Percentiles rank a stretch among this genome's conserved stretches.
Evolutionary conservation across 2,113 vertebrate genomes (phyloP).

Genomic region (Myodes glareolus): DNA sequence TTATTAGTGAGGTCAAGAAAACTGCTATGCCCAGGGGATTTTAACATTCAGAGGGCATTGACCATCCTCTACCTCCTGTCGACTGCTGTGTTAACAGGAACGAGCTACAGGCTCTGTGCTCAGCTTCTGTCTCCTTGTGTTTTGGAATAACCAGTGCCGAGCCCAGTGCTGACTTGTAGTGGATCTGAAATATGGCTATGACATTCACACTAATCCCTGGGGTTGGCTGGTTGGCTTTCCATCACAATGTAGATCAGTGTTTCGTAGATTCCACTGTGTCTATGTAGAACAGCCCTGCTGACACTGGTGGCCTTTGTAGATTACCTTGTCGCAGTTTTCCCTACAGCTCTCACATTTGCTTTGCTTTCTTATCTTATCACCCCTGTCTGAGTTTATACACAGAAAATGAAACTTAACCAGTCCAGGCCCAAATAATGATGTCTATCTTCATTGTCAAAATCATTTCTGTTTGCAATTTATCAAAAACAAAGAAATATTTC

Average conservation of each 20-base stretch:
- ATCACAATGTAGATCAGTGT: too few relatives aligned
- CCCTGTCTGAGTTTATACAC: background rate
- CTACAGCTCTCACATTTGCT: too few relatives aligned
- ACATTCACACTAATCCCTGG: background rate
- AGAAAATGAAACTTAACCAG: background rate
- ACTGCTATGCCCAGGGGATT: fast-evolving
- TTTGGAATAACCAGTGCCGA: background rate
- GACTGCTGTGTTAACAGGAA: background rate
- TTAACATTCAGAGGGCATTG: fast-evolving
- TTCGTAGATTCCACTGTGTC: background rate
- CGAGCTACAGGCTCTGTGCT: fast-evolving
- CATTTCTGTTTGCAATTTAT: background rate
- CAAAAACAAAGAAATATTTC: background rate
- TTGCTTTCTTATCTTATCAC: background rate
- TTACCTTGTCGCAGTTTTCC: too few relatives aligned
- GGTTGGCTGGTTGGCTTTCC: background rate
- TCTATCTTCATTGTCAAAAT: too few relatives aligned
- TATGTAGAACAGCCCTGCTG: fast-evolving
- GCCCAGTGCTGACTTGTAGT: background rate
- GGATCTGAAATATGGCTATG: background rate
- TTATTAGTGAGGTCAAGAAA: too few relatives aligned
- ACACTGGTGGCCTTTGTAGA: too few relatives aligned
- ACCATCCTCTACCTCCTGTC: fast-evolving
- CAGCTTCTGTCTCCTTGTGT: background rate
- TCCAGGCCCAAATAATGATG: background rate